Base-by-base conservation (phyloP, 2,113 vertebrate species). In the Sorex araneus region DNA sequence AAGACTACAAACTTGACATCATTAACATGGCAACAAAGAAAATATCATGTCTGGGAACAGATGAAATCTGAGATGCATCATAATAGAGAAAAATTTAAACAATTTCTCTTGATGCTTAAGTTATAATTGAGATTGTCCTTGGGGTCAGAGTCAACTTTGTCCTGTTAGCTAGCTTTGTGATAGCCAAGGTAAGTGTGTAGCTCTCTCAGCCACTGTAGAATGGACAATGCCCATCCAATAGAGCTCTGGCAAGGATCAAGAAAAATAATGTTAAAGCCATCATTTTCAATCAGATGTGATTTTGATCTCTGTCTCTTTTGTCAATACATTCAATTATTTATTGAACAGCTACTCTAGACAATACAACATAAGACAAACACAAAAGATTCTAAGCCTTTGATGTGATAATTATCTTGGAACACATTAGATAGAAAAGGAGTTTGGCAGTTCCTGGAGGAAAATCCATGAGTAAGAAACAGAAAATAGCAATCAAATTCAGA, bases 81-180 rank as follows among this genome's bases (percentile, higher is more conserved):
- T 40, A 3, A 40, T 40, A 40, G 40, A 40, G 40, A 40, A 40
- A 40, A 40, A 40, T 40, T 40, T 40, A 40, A 40, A 40, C 7
- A 40, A 40, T 40, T 40, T 40, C 40, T 40, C 40, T 40, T 40
- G 40, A 40, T 40, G 40, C 40, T 40, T 40, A 40, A 40, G 40
- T 50, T 50, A 50, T 23, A 60, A 60, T 60, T 60, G 21, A 23
- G 57, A 23, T 60, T 85, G 63, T 3, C 30, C 23, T 84, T 73
- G 15, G 10, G 94, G 27, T 84, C 3, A 91, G 32, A 80, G n/a
- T 77, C 11, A 80, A 67, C 6, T 6, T 94, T 54, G 84, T 47
- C n/a, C 40, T 73, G 15, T 92, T 87, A 84, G 28, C 50, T 82
- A 78, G 21, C 57, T 83, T 0, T 73, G 60, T 45, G 36, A 87